These are phyloP conservation scores for Blomia tropicalis DNA, from an alignment of 2,888 invertebrate genomes.

Conservation along the genomic window DNA sequence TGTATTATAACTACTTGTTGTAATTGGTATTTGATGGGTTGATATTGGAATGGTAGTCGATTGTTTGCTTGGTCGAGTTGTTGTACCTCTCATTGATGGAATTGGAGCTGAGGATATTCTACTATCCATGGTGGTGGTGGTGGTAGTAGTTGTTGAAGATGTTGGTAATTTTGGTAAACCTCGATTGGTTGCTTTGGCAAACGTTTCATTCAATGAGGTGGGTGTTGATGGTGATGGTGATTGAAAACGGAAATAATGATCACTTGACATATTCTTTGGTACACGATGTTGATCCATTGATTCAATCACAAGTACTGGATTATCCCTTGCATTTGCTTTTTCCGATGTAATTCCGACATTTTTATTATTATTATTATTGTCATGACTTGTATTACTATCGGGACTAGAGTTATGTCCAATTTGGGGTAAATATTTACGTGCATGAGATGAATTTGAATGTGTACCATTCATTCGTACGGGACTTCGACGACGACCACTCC, in stretches of 20 bases:
- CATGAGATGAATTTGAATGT: neutral
- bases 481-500: constrained; percentile 5
- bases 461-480: neutral
- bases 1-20: too few relatives aligned
- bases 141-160: neutral
- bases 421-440: neutral
- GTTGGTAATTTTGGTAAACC: neutral
- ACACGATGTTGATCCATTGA: neutral
- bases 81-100: neutral
- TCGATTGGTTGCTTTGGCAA: neutral
- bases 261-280: constrained; percentile 4
- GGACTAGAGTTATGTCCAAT: neutral
- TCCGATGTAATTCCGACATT: neutral
- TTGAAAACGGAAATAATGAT: constrained; percentile 5
- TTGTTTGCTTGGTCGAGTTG: neutral
- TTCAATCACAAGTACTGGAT: neutral
- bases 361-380: neutral
- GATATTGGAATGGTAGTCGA: neutral
- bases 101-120: neutral
- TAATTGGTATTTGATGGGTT: too few relatives aligned
- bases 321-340: neutral
- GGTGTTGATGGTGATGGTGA: constrained; percentile 2
- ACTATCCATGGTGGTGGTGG: neutral
- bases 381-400: constrained; percentile 3
- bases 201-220: neutral